Evolutionary conservation across 1,140 invertebrate genomes (phyloP), one percentile per base, ranked within the genome.

Genomic region (Yoshiicerus persimilis): DNA sequence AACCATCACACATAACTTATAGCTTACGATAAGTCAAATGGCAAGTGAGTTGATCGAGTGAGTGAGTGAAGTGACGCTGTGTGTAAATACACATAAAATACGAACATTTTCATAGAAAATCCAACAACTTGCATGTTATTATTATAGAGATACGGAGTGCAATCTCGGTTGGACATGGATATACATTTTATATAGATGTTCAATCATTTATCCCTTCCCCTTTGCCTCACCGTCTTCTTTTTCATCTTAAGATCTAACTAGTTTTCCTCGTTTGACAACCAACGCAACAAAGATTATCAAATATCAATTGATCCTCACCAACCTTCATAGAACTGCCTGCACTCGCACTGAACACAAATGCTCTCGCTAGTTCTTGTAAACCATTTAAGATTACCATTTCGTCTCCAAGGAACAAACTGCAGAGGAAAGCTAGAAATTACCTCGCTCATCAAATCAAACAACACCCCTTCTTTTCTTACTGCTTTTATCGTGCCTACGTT

Each of bases 211-310:
- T 70, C 47, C 86, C 64, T 64, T 86, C 36, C 36, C 56, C 86
- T 39, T 86, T 77, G 34, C 64, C 5, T 75, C 70, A 36, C 64
- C 39, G 23, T 56, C 87, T 80, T 87, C 80, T 30, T 75, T 16
- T 30, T 56, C 77, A 84, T 80, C 47, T 56, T 16, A 56, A 16
- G 47, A 56, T 56, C 87, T 85, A 88, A 88, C 87, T 88, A 80
- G 87, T 88, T 85, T 88, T 88, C 62, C 47, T 88, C 87, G 83
- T 88, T 88, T 88, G 87, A 88, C 87, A 88, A 87, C 87, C 70
- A 87, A 41, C 77, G 34, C 64, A 87, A 38, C 83, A 38, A 30
- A 41, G 83, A 84, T 84, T 84, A 88, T 62, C 83, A 88, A 84
- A 85, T 88, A 84, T 80, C 87, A 87, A 84, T 88, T 80, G 87